Base-by-base conservation (phyloP, 1,140 invertebrate species). In the Cyrtorhinus lividipennis region DNA sequence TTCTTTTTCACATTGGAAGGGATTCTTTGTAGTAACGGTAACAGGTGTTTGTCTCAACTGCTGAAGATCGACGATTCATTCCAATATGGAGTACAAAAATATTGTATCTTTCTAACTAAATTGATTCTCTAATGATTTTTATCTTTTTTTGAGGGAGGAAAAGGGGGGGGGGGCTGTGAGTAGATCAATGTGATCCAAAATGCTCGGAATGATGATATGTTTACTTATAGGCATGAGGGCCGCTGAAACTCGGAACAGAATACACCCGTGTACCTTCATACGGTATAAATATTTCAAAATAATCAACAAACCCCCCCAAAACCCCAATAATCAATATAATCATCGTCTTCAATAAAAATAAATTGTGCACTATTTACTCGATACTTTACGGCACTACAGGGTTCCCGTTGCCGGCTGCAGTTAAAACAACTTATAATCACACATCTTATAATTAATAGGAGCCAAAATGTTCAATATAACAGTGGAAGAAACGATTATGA, bases 71-170 rank as follows among this genome's bases (percentile, higher is more conserved):
- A 53, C 48, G 30, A 8, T 53, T 53, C 38, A 56, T 65, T 65
- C 64, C 64, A 65, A 65, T 65, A 65, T 65, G 64, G 64, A 65
- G 64, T 65, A 65, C 62, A 65, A 65, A 65, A 65, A 65, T 65
- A 65, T 65, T 59, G 56, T 53, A 46, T 44, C 24, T 44, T 64
- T 53, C 20, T 53, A 22, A 20, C 48, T 53, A 53, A 53, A 53
- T 22, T 53, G 23, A 59, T 60, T 60, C 53, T 44, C 57, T 60
- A 64, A 64, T 26, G 57, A 45, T 38, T 53, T 53, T 64, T 53
- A 46, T 60, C 30, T 38, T 38, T n/a, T n/a, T n/a, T n/a, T n/a
- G n/a, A n/a, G n/a, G n/a, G n/a, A n/a, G n/a, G n/a, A n/a, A n/a
- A n/a, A n/a, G n/a, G n/a, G n/a, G n/a, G n/a, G 38, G 38, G 38